A percentile compares a stretch with the other conserved stretches of the same genome.
These are phyloP conservation scores for Mormyrus hasselquistii DNA, from an alignment of 2,797 vertebrate genomes.

Conservation along the genomic window DNA sequence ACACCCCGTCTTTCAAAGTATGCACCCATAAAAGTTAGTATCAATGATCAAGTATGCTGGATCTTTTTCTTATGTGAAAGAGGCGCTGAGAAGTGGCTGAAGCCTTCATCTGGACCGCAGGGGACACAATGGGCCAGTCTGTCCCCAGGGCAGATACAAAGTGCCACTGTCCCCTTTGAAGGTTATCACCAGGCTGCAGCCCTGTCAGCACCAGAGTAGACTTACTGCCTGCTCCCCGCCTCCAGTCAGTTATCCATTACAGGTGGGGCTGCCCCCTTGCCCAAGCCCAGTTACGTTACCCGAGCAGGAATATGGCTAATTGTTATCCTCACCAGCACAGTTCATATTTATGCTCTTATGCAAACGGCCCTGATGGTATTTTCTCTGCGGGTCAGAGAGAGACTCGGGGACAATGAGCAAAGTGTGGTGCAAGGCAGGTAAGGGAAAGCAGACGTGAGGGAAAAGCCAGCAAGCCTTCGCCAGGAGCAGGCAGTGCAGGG, in stretches of 20 bases:
- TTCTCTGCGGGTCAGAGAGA: not conserved
- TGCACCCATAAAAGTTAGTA: slow-evolving; percentile 71
- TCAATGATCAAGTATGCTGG: slow-evolving; percentile 70
- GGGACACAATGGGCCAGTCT: slow-evolving; percentile 69
- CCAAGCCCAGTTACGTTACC: not conserved
- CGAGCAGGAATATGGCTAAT: not conserved
- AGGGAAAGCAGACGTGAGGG: not conserved
- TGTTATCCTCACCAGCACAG: not conserved
- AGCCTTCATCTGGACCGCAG: slow-evolving; percentile 55
- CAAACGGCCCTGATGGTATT: not conserved
- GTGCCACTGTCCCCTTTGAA: slow-evolving; percentile 65
- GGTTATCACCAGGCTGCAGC: slow-evolving; percentile 59
- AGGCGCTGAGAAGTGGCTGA: slow-evolving; percentile 62
- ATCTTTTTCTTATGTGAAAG: slow-evolving; percentile 62
- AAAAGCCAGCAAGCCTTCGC: not conserved
- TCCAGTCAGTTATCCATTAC: slow-evolving; percentile 58
- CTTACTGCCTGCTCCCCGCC: slow-evolving; percentile 55
- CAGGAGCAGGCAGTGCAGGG: not conserved
- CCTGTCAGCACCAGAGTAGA: slow-evolving; percentile 70
- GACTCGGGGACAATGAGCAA: not conserved
- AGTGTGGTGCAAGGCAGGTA: not conserved
- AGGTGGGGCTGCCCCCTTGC: slow-evolving; percentile 42
- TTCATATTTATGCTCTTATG: not conserved
- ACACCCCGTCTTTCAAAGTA: slow-evolving; percentile 63
- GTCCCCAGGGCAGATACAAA: slow-evolving; percentile 64